Percentiles rank a stretch among this genome's conserved stretches.
These are phyloP conservation scores for Nannoperca australis DNA, from an alignment of 2,797 vertebrate species.

Conservation along the genomic window DNA sequence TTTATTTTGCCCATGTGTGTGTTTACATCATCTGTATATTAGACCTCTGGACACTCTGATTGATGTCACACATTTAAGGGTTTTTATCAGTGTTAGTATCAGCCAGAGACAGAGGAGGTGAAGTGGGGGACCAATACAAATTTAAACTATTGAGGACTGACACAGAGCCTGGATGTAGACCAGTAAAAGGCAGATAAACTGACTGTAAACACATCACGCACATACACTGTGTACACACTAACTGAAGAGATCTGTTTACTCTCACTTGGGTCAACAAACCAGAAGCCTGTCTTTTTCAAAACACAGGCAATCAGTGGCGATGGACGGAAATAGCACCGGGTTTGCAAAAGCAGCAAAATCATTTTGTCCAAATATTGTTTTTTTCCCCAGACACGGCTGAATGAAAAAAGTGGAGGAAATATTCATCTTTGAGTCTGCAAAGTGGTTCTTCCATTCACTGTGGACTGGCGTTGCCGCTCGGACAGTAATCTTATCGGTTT, in stretches of 20 bases:
- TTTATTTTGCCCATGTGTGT: neutral
- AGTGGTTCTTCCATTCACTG: neutral
- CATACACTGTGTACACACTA: conserved; percentile 4
- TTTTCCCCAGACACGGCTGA: neutral
- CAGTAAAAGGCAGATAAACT: neutral
- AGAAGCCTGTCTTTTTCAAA: conserved; percentile 15
- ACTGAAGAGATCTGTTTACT: conserved; percentile 23
- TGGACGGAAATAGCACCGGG: neutral
- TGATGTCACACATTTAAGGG: neutral
- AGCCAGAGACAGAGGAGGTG: neutral
- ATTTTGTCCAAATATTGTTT: neutral
- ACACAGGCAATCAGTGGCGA: neutral
- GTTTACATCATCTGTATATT: neutral
- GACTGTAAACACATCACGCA: conserved; percentile 27
- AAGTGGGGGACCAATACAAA: conserved; percentile 6
- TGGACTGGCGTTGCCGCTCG: neutral
- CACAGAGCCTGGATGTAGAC: neutral
- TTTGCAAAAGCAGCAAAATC: neutral
- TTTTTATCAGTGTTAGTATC: neutral
- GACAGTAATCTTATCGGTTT: conserved; percentile 4
- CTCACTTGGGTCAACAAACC: conserved; percentile 31
- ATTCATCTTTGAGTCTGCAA: neutral
- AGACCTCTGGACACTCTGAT: neutral
- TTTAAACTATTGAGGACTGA: conserved; percentile 8
- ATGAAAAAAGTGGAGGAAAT: neutral